These are phyloP conservation scores for Conus canariensis DNA, from an alignment of 2,888 invertebrate genomes.

Conservation along the genomic window DNA sequence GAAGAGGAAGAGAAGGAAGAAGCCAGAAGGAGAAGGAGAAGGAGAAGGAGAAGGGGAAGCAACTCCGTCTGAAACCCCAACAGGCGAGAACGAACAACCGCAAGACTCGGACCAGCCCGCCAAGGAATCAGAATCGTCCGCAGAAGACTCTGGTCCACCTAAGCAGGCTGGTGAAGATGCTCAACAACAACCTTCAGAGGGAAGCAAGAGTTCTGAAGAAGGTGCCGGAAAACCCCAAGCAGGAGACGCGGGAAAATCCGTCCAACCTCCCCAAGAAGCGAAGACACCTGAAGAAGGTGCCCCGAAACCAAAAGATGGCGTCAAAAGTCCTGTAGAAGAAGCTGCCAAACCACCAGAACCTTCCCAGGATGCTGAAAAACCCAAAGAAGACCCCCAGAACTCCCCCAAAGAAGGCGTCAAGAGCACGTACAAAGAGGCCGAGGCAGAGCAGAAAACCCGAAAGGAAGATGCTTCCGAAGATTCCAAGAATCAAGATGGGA, in stretches of 20 bases:
- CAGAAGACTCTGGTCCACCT: not conserved
- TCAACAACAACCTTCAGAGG: too few species aligned
- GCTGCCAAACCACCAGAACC: not conserved
- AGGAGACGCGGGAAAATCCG: not conserved
- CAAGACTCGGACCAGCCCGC: not conserved
- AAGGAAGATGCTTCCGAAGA: too few species aligned
- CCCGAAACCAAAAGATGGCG: not conserved
- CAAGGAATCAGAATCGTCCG: not conserved
- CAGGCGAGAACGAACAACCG: not conserved
- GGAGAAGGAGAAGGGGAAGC: not conserved
- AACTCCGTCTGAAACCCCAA: not conserved
- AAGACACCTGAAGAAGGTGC: not conserved
- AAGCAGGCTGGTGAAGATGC: too few species aligned
- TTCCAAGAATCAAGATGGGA: too few species aligned
- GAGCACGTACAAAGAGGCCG: too few species aligned
- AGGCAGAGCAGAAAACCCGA: too few species aligned
- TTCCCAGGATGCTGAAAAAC: not conserved
- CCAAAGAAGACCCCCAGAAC: not conserved
- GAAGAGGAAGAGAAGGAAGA: slow-evolving; percentile 24
- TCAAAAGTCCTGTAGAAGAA: not conserved
- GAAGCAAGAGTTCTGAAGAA: too few species aligned
- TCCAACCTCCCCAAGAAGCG: not conserved
- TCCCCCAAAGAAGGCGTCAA: not conserved
- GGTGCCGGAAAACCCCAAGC: not conserved
- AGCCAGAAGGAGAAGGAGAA: not conserved